Percentiles rank a stretch among this genome's conserved stretches.
Conservation (phyloP, 2,797 vertebrate species). For the Ibycter americanus region DNA sequence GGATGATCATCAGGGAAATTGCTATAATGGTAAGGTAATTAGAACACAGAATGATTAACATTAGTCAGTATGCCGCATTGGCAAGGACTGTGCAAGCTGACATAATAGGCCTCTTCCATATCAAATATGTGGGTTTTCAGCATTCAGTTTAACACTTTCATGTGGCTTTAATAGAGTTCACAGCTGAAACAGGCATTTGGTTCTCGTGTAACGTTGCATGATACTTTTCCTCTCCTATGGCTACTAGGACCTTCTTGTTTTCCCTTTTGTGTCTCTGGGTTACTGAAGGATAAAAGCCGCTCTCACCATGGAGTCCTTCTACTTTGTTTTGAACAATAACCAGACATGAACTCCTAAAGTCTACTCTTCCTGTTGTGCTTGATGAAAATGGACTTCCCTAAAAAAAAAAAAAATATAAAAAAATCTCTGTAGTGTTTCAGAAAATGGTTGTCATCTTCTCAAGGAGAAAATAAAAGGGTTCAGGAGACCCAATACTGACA, state of each 20-base stretch:
- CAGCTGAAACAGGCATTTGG: neutral
- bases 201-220: accelerated
- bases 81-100: slow-evolving; percentile 42
- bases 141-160: neutral
- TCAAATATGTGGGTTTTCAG: neutral
- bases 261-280: neutral
- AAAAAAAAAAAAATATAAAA: neutral
- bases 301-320: neutral
- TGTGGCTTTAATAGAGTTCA: neutral
- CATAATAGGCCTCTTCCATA: slow-evolving; percentile 36
- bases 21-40: slow-evolving; percentile 64
- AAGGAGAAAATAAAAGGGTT: neutral
- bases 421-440: neutral
- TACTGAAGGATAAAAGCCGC: neutral
- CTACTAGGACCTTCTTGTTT: neutral
- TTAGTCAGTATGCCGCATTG: slow-evolving; percentile 35
- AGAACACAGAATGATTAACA: slow-evolving; percentile 42
- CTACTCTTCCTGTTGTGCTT: neutral
- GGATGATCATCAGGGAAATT: slow-evolving; percentile 53
- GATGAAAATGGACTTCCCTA: neutral
- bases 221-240: neutral
- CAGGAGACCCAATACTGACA: accelerated
- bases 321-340: neutral
- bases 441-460: neutral
- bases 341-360: neutral